These are phyloP conservation scores for Sarcoramphus papa DNA, from an alignment of 2,797 vertebrate genomes.

Conservation along the genomic window DNA sequence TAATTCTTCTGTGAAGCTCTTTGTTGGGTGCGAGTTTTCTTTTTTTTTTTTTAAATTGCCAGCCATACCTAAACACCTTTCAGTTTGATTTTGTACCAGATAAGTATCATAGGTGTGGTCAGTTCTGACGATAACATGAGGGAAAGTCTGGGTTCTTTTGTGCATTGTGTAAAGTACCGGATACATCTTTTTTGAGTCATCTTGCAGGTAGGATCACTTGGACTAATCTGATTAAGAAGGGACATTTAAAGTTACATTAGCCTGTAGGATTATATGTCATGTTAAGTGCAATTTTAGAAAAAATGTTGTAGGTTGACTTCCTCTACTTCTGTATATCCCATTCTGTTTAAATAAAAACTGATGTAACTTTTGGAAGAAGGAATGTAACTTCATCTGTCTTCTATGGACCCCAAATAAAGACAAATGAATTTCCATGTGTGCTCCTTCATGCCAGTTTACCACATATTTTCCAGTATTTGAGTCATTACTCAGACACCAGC, in stretches of 20 bases:
- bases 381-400: background rate
- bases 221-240: background rate
- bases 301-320: background rate
- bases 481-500: background rate
- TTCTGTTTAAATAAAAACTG: background rate
- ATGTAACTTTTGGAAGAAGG: background rate
- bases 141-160: background rate
- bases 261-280: background rate
- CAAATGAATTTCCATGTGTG: background rate
- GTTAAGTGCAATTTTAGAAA: background rate
- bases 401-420: background rate
- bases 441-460: background rate
- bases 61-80: background rate
- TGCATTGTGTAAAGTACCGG: background rate
- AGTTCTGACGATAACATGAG: background rate
- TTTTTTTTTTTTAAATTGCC: background rate
- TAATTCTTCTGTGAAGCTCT: background rate
- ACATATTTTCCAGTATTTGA: constrained; percentile 10
- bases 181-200: background rate
- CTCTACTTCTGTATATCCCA: background rate
- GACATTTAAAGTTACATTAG: background rate
- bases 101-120: background rate
- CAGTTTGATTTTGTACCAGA: background rate
- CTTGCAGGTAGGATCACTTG: background rate
- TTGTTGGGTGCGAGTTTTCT: background rate